Base-by-base conservation (phyloP, 2,888 invertebrate species). In the Sepiola atlantica region DNA sequence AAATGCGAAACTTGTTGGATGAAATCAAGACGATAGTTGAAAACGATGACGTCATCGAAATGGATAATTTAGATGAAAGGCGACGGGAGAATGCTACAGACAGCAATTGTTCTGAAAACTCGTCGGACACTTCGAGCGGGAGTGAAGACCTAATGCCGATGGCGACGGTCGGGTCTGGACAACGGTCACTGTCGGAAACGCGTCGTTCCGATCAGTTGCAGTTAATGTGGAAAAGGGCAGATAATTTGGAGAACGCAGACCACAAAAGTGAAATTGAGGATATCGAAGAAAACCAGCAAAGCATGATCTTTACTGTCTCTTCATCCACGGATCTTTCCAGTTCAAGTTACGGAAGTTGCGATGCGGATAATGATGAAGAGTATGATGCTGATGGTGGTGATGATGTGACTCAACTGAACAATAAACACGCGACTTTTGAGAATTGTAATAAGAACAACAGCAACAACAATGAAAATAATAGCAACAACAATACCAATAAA, bases 301-400 rank as follows among this genome's bases (percentile, higher is more conserved):
- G 92, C 55, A 92, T 92, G 92, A 92, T 92, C n/a, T 92, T 92
- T 12, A 92, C 92, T 92, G 92, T 92, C 28, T 92, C 92, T 45
- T 55, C 92, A 32, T 92, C 92, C n/a, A 92, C 92, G 2, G 92
- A 55, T 92, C 55, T 55, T 55, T 55, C 45, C 28, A 92, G 45
- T 55, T 92, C 92, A 16, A 92, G 92, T 92, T 45, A 92, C 32
- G 92, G 55, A 92, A 92, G n/a, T 28, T 45, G 54, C 20, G 92
- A 92, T 55, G 92, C 28, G n/a, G 55, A 45, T 92, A 55, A 92
- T 28, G 92, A 92, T 55, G 92, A 45, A 54, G 92, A 54, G 55
- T 24, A 55, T 28, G 77, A 77, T 32, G 77, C n/a, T 16, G 77
- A 77, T 18, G 77, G 32, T n/a, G n/a, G n/a, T n/a, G 77, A 16